phyloP scores from a whole-genome alignment of 2,888 invertebrate genomes.

The Cantharis rustica region DNA sequence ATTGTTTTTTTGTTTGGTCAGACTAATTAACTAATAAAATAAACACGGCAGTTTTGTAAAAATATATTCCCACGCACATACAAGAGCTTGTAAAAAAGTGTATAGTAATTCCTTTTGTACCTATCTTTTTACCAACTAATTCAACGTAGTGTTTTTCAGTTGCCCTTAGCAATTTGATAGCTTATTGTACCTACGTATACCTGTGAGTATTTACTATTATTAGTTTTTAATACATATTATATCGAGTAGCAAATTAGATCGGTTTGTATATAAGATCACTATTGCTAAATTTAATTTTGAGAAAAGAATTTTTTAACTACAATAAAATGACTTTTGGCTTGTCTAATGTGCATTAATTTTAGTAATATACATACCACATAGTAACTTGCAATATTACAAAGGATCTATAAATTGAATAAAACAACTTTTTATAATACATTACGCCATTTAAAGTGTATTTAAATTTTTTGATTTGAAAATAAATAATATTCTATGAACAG shows the following conservation, averaged over 20 bases:
- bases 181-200: constrained; percentile 7
- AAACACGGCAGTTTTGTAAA: background rate
- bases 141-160: constrained; percentile 15
- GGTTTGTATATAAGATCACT: background rate
- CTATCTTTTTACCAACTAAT: constrained; percentile 5
- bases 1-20: constrained; percentile 6
- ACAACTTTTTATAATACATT: too few relatives aligned
- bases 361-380: too few relatives aligned
- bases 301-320: background rate
- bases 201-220: background rate
- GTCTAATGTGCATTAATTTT: background rate
- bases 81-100: constrained; percentile 13
- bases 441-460: too few relatives aligned
- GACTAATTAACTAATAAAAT: background rate
- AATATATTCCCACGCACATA: constrained; percentile 36
- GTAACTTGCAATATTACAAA: too few relatives aligned
- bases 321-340: background rate
- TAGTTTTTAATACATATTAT: background rate
- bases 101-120: background rate
- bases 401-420: too few relatives aligned
- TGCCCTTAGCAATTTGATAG: constrained; percentile 28
- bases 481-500: too few relatives aligned
- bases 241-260: background rate
- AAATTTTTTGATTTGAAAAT: too few relatives aligned
- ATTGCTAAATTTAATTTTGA: background rate